Evolutionary conservation across 2,888 invertebrate species (phyloP).

Genomic region (Phengaris alcon): DNA sequence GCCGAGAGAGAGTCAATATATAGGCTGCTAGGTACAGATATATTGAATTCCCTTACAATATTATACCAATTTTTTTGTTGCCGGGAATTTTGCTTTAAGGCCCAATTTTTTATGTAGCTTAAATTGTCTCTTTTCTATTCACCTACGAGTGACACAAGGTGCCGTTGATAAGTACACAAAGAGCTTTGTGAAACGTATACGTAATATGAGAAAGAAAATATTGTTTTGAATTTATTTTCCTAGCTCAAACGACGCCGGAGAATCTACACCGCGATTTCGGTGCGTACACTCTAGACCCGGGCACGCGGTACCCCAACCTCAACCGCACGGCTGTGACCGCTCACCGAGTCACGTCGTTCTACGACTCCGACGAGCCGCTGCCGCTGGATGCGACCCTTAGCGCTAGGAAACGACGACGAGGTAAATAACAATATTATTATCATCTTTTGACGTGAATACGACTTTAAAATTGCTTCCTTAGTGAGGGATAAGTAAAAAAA

Average conservation of each 20-base stretch:
- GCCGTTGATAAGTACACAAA: no score
- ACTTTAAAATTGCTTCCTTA: no score
- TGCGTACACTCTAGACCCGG: conserved; percentile 91
- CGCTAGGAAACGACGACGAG: conserved; percentile 47
- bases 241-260: conserved; percentile 97
- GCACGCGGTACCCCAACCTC: conserved; percentile 90
- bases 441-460: no score
- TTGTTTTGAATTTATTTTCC: no score
- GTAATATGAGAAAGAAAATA: no score
- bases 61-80: neutral
- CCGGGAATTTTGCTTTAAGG: neutral
- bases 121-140: neutral
- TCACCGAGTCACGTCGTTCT: conserved; percentile 81
- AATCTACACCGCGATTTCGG: conserved; percentile 94
- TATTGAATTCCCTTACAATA: no score
- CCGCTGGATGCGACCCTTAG: conserved; percentile 57
- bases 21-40: conserved; percentile 78
- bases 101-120: neutral
- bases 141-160: no score
- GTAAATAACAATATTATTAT: conserved; percentile 39
- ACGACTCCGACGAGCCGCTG: conserved; percentile 65
- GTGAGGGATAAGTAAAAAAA: no score
- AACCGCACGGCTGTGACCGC: conserved; percentile 87
- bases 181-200: no score
- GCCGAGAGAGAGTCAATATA: conserved; percentile 98